phyloP scores from a whole-genome alignment of 2,113 vertebrate species.

The Pelecanus crispus region DNA sequence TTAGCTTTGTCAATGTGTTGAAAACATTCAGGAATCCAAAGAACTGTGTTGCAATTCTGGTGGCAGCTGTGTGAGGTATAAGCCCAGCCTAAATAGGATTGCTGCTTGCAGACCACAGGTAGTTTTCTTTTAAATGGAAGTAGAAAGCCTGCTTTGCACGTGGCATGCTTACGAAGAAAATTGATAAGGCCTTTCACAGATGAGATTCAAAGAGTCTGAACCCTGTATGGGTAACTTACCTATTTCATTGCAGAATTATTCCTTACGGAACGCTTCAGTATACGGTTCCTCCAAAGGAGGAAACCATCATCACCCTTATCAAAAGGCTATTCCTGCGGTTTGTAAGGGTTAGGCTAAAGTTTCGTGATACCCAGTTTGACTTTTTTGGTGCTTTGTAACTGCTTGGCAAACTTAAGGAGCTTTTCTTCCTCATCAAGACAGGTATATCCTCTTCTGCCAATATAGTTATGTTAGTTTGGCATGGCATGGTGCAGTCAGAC shows the following conservation, averaged over 20 bases:
- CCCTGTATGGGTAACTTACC: neutral
- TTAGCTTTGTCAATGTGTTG: neutral
- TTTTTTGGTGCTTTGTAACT: neutral
- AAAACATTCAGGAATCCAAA: neutral
- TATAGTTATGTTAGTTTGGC: neutral
- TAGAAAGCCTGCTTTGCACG: neutral
- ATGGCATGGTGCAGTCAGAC: neutral
- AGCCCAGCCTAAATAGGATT: neutral
- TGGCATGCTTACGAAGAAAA: neutral
- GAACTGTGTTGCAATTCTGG: neutral
- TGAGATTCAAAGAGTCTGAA: neutral
- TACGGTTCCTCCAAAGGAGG: neutral
- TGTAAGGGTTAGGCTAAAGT: neutral
- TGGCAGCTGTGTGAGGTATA: neutral
- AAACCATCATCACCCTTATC: neutral
- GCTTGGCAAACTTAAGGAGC: neutral
- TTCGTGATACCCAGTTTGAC: neutral
- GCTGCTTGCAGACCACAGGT: accelerated
- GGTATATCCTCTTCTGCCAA: neutral
- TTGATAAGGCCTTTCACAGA: neutral
- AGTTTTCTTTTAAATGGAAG: neutral
- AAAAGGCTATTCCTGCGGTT: neutral
- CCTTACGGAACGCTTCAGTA: neutral
- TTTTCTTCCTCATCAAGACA: neutral
- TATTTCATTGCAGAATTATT: neutral